Conservation (phyloP, 2,888 invertebrate species). For the Apoda limacodes region DNA sequence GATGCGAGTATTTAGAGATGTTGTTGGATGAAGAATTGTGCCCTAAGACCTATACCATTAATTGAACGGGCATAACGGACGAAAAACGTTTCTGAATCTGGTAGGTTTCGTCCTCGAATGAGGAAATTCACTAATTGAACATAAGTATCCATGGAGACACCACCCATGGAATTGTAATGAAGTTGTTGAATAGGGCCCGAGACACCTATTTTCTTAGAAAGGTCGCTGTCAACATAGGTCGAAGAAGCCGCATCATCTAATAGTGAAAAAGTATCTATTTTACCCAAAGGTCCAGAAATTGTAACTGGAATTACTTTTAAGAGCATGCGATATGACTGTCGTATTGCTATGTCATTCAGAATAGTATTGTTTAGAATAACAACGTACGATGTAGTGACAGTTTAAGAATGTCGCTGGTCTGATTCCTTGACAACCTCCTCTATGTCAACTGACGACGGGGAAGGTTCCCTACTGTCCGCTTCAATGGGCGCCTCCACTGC, state of each 20-base stretch:
- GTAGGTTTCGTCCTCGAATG: neutral
- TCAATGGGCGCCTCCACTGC: neutral
- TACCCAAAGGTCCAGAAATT: slow-evolving; percentile 4
- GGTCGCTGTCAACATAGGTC: slow-evolving; percentile 1
- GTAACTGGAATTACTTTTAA: slow-evolving; percentile 4
- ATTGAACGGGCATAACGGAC: slow-evolving; percentile 2
- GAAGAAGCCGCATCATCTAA: slow-evolving; percentile 8
- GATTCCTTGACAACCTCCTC: neutral
- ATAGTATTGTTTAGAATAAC: too few species aligned
- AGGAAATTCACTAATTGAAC: neutral
- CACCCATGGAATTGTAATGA: neutral
- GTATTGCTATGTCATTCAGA: too few species aligned
- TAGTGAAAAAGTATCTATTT: slow-evolving; percentile 2
- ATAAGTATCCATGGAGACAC: slow-evolving; percentile 1
- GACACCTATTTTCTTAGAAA: slow-evolving; percentile 3
- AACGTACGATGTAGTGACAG: too few species aligned
- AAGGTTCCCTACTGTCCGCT: neutral
- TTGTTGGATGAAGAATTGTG: slow-evolving; percentile 1
- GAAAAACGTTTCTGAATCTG: neutral
- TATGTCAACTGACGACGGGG: neutral
- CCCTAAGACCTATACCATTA: neutral
- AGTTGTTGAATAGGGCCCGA: slow-evolving; percentile 9
- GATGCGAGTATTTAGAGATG: slow-evolving; percentile 2
- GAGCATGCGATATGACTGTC: neutral
- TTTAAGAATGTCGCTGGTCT: too few species aligned